Evolutionary conservation across 1,140 invertebrate species (phyloP), one percentile per base, ranked within the genome.

Genomic region (Capitella teleta): DNA sequence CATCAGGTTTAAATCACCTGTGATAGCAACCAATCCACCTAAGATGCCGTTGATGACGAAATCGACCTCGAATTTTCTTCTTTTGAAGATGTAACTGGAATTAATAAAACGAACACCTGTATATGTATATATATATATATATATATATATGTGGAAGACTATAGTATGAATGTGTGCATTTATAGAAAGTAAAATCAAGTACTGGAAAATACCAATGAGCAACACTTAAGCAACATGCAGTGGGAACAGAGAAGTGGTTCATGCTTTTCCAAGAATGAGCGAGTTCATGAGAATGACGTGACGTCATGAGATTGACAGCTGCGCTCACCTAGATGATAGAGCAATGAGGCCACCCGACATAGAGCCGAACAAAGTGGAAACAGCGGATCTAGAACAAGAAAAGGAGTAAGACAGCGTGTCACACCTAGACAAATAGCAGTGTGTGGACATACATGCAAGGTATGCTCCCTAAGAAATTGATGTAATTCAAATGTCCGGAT

Each of bases 1-100:
- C n/a, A n/a, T n/a, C n/a, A n/a, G n/a, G n/a, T n/a, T n/a, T n/a
- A n/a, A n/a, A n/a, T n/a, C 21, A 47, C 45, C 26, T 2, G 45
- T 47, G 2, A 47, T 21, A 8, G 28, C 45, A 21, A 47, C 45
- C 26, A 47, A 32, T 16, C 28, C 18, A 18, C 45, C 48, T 0
- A 47, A 30, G 18, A 47, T 47, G 45, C 45, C 45, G 45, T 47
- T 47, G 28, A 47, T 47, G 26, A 47, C n/a, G 16, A 18, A 32
- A 10, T n/a, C 24, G 2, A 50, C 28, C n/a, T 50, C 38, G 10
- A 50, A 12, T 19, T 47, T 47, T 10, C 45, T 16, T 4, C 32
- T 32, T 18, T 47, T 32, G 3, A 32, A 19, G 2, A 47, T 36
- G 45, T 36, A 36, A 19, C 45, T 47, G 45, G n/a, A 14, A 41